Evolutionary conservation across 2,797 vertebrate species (phyloP).

Genomic region (Acanthiza pusilla): DNA sequence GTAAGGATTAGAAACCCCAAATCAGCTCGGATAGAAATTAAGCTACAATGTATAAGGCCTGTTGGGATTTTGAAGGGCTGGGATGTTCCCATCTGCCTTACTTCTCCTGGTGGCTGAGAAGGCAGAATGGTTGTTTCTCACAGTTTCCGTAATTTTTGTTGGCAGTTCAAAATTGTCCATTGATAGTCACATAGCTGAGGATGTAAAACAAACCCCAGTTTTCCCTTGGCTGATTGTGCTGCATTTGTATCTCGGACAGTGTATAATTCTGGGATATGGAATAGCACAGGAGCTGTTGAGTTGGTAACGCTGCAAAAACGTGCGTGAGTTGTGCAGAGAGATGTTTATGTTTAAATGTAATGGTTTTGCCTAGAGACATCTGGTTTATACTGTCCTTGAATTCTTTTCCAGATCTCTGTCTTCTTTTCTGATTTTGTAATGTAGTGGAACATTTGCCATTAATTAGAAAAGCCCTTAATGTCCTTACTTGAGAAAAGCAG

Average conservation of each 20-base stretch:
- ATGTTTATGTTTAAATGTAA: slow-evolving; percentile 20
- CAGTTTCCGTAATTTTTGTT: not conserved
- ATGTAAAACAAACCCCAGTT: not conserved
- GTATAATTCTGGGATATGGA: not conserved
- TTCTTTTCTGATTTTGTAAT: slow-evolving; percentile 4
- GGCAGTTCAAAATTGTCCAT: not conserved
- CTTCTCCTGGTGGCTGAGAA: not conserved
- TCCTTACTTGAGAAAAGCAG: not conserved
- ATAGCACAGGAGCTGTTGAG: not conserved
- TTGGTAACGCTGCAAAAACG: not conserved
- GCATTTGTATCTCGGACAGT: not conserved
- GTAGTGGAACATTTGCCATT: slow-evolving; percentile 16
- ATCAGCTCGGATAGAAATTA: not conserved
- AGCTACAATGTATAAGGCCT: not conserved
- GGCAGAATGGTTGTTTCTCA: not conserved
- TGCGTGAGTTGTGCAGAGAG: not conserved
- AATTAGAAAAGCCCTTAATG: slow-evolving; percentile 1
- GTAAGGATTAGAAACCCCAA: not conserved
- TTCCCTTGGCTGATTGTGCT: not conserved
- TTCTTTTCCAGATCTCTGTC: slow-evolving; percentile 1
- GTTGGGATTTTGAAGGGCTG: not conserved
- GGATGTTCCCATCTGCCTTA: not conserved
- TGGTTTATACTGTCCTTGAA: slow-evolving; percentile 3
- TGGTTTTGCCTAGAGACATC: not conserved
- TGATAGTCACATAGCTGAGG: not conserved